Percentiles rank a stretch among this genome's conserved stretches.
phyloP scores from a whole-genome alignment of 2,797 vertebrate genomes.

The Scolopax rusticola region DNA sequence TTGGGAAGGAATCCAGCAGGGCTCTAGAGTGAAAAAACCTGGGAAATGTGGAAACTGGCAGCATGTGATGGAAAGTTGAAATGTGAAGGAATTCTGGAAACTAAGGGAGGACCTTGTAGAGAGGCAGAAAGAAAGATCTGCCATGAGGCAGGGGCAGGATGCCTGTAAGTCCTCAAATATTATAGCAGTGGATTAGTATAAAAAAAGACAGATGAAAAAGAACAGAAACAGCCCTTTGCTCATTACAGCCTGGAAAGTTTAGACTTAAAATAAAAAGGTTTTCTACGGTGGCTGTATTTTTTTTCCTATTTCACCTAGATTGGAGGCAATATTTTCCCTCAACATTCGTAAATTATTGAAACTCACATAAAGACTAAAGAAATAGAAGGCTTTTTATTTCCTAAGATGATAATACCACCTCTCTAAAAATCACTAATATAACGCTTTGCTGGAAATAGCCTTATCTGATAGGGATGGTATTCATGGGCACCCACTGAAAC shows the following conservation, averaged over 20 bases:
- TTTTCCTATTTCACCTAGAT: background rate
- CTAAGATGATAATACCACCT: background rate
- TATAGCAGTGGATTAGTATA: background rate
- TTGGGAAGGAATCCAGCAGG: background rate
- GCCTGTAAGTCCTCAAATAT: background rate
- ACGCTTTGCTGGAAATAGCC: constrained; percentile 2
- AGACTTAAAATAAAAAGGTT: background rate
- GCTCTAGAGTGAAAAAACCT: background rate
- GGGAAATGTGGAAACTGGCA: background rate
- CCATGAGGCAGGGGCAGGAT: background rate
- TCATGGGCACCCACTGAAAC: constrained; percentile 24
- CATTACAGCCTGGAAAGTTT: background rate
- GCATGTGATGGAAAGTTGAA: background rate
- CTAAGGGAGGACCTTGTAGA: background rate
- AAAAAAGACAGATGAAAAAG: constrained; percentile 8
- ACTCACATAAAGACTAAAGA: background rate
- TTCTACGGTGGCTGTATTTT: background rate
- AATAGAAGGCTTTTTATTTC: constrained; percentile 1
- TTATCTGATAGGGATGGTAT: constrained; percentile 30
- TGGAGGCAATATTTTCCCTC: background rate
- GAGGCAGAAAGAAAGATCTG: background rate
- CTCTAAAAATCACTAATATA: constrained; percentile 49
- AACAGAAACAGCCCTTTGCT: background rate
- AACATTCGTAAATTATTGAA: background rate
- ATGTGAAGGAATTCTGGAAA: background rate